Conservation (phyloP, 1,140 invertebrate species). For the Calosoma granatense region DNA sequence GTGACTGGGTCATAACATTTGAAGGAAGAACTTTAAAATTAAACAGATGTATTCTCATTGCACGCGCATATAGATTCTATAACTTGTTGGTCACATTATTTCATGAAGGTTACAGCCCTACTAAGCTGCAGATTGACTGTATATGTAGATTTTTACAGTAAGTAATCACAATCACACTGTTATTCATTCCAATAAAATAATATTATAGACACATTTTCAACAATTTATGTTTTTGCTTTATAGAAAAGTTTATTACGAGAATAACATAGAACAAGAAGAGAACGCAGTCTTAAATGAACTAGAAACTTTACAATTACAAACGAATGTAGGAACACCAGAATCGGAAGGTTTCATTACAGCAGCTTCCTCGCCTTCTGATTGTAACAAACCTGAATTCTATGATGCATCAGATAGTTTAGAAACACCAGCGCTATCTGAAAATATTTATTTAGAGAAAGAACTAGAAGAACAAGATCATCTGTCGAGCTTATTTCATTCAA, state of each 20-base stretch:
- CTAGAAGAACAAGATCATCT: background rate
- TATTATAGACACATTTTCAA: constrained; percentile 1
- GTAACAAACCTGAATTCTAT: background rate
- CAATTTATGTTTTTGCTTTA: background rate
- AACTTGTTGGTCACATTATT: constrained; percentile 31
- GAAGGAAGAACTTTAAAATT: constrained; percentile 33
- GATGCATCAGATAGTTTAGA: background rate
- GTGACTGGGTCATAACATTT: constrained; percentile 38
- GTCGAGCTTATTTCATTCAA: background rate
- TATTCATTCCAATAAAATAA: constrained; percentile 33
- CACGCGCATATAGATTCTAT: constrained; percentile 36
- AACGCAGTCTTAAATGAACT: background rate
- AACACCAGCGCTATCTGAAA: background rate
- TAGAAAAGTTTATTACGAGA: background rate
- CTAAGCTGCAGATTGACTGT: constrained; percentile 31
- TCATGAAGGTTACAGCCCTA: constrained; percentile 27
- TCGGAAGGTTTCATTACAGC: background rate
- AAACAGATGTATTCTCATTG: constrained; percentile 36
- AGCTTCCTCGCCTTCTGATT: background rate
- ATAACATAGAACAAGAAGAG: background rate
- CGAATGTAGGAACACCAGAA: background rate
- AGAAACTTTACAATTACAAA: background rate
- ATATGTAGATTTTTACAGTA: constrained; percentile 34
- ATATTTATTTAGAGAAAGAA: background rate
- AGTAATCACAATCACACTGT: too few species aligned